Evolutionary conservation across 2,888 invertebrate genomes (phyloP).

Genomic region (Bugula neritina): DNA sequence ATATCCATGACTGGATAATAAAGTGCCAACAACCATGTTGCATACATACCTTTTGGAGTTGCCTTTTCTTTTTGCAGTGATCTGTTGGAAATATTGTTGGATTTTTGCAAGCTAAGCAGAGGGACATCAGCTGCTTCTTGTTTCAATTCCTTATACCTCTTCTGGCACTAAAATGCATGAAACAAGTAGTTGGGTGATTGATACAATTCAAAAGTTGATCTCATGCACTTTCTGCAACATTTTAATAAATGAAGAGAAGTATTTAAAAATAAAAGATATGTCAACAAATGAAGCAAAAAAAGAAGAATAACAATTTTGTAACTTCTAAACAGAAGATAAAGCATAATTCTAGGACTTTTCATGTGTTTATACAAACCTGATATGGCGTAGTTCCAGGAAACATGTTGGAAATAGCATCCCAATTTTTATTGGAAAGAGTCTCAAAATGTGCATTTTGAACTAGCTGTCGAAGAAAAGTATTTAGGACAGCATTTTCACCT

Average conservation of each 20-base stretch:
- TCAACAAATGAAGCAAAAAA: too few relatives aligned
- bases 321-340: too few relatives aligned
- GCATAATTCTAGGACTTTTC: not conserved
- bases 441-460: slow-evolving; percentile 43
- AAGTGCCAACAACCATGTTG: too few relatives aligned
- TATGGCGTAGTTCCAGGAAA: slow-evolving; percentile 46
- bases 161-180: slow-evolving; percentile 29
- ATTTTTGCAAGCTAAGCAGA: not conserved
- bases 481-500: slow-evolving; percentile 36
- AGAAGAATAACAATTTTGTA: too few relatives aligned
- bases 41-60: slow-evolving; percentile 15
- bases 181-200: too few relatives aligned
- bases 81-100: not conserved
- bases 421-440: slow-evolving; percentile 42
- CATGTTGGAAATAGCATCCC: slow-evolving; percentile 44
- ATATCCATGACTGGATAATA: too few relatives aligned
- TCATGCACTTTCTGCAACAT: too few relatives aligned
- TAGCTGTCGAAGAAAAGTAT: slow-evolving; percentile 45
- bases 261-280: too few relatives aligned
- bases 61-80: slow-evolving; percentile 1
- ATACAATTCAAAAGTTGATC: too few relatives aligned
- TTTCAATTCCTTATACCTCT: slow-evolving; percentile 30
- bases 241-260: too few relatives aligned
- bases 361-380: slow-evolving; percentile 36
- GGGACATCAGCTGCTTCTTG: not conserved